phyloP scores from a whole-genome alignment of 2,797 vertebrate genomes.

The Paedocypris micromegethes region DNA sequence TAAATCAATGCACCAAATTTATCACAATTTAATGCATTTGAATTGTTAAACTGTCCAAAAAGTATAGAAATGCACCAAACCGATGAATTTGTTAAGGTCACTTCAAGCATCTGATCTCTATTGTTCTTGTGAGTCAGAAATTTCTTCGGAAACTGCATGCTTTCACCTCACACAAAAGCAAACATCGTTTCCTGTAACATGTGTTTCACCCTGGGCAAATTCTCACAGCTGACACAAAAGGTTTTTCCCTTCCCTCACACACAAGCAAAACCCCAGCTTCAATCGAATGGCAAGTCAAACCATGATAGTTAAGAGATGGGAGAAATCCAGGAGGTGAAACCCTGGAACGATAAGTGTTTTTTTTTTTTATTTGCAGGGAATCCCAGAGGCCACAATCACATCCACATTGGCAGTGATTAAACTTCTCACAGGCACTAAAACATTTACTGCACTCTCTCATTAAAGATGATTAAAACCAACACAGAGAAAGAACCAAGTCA shows the following conservation, averaged over 20 bases:
- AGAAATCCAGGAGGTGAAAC: constrained; percentile 32
- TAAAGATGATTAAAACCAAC: constrained; percentile 48
- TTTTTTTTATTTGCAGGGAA: constrained; percentile 39
- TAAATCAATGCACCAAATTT: too few relatives aligned
- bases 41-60: too few relatives aligned
- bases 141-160: too few relatives aligned
- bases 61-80: too few relatives aligned
- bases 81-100: too few relatives aligned
- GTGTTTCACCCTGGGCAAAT: constrained; percentile 3
- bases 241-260: constrained; percentile 10
- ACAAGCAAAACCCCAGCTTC: neutral
- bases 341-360: constrained; percentile 42
- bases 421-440: constrained; percentile 45
- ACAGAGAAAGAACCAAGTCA: constrained; percentile 11
- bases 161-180: too few relatives aligned
- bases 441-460: constrained; percentile 43
- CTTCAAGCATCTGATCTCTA: too few relatives aligned
- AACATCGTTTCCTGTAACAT: neutral
- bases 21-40: too few relatives aligned
- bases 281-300: constrained; percentile 18
- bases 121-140: too few relatives aligned
- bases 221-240: constrained; percentile 6
- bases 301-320: constrained; percentile 4
- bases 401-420: constrained; percentile 45
- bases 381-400: constrained; percentile 44